These are phyloP conservation scores for Schizothorax lantsangensis DNA, from an alignment of 2,797 vertebrate species.

Conservation along the genomic window DNA sequence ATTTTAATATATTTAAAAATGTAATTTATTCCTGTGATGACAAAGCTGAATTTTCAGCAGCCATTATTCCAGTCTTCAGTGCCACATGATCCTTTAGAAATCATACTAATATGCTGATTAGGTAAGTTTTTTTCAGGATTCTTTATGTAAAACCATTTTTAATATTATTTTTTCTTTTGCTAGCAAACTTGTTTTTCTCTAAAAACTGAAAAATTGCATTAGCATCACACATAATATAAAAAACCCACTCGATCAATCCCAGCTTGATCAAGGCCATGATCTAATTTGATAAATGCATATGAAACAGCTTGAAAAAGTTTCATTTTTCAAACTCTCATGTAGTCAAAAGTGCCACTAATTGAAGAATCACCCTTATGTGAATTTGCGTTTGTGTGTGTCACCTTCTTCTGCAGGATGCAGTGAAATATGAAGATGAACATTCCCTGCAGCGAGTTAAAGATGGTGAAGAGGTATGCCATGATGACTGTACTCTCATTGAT, in stretches of 20 bases:
- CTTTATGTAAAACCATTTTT: no score
- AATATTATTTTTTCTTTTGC: background rate
- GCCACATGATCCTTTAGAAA: background rate
- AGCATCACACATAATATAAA: conserved; percentile 11
- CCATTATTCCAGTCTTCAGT: background rate
- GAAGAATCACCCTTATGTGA: background rate
- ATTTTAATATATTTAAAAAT: background rate
- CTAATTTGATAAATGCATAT: background rate
- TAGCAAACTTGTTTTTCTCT: background rate
- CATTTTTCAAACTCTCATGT: background rate
- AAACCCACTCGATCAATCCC: background rate
- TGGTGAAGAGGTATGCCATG: conserved; percentile 99
- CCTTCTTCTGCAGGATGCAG: conserved; percentile 98
- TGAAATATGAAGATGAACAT: conserved; percentile 99
- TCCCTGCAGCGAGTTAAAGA: conserved; percentile 99
- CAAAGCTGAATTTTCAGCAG: background rate
- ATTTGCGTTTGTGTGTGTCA: conserved; percentile 67
- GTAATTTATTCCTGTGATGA: background rate
- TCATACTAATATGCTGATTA: background rate
- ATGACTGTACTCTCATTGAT: conserved; percentile 97
- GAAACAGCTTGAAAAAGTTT: background rate
- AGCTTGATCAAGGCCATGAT: background rate
- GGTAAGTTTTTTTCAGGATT: background rate
- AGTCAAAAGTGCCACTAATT: background rate
- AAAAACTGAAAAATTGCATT: background rate